phyloP scores from a whole-genome alignment of 1,140 invertebrate genomes.

The Alviniconcha marisindica region DNA sequence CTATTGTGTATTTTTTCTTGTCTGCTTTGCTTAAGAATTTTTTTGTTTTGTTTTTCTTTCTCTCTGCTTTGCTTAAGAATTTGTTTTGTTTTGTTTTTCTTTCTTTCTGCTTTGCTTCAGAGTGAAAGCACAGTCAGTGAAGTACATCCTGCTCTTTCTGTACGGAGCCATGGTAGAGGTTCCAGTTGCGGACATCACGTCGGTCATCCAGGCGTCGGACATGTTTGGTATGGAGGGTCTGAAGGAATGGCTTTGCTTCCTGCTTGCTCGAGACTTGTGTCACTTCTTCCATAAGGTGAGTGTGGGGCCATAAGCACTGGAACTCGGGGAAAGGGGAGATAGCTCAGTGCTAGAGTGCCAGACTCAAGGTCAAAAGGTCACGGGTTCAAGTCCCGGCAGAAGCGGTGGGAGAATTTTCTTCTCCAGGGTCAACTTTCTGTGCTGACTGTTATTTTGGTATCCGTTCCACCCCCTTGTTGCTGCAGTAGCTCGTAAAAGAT shows the following conservation, averaged over 20 bases:
- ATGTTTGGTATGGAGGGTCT: constrained; percentile 36
- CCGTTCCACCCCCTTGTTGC: no score
- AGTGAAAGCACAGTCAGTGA: neutral
- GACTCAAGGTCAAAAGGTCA: no score
- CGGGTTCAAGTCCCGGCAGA: no score
- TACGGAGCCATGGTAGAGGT: constrained; percentile 36
- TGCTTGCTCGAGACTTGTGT: neutral
- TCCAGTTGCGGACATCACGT: neutral
- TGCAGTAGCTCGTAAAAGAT: no score
- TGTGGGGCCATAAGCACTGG: no score
- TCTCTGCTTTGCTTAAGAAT: no score
- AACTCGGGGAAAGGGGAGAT: neutral
- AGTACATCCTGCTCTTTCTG: constrained; percentile 17
- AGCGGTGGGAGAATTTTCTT: no score
- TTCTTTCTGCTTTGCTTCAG: neutral
- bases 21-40: neutral
- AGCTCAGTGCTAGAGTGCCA: no score
- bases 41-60: neutral
- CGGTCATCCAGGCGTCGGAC: constrained; percentile 25
- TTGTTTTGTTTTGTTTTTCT: no score
- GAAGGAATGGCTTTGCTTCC: constrained; percentile 23
- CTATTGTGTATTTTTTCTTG: neutral
- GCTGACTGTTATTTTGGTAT: no score
- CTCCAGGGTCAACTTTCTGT: no score
- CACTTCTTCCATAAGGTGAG: constrained; percentile 34